Evolutionary conservation across 35 echinoderm and acorn worm species (phyloP).

Genomic region (Apostichopus californicus): DNA sequence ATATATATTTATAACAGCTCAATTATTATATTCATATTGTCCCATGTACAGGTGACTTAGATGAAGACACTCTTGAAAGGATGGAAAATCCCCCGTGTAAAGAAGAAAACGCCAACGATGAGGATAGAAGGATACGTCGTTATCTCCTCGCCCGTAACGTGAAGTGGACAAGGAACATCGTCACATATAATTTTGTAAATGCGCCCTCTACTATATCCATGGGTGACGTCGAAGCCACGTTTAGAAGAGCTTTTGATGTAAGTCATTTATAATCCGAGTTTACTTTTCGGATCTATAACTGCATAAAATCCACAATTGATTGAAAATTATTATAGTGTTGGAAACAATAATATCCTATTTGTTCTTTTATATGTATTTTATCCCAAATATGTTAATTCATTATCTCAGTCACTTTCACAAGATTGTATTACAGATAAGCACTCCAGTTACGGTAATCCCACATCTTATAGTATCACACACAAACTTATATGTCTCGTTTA

Average conservation of each 20-base stretch:
- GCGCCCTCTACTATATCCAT: background rate
- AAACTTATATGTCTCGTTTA: too few species aligned
- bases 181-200: constrained; percentile 19
- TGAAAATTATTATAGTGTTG: too few species aligned
- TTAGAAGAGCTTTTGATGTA: constrained; percentile 41
- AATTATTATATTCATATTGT: background rate
- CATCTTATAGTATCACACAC: too few species aligned
- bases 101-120: background rate
- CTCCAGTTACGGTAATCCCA: too few species aligned
- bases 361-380: too few species aligned
- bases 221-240: background rate
- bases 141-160: background rate
- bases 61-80: background rate
- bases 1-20: background rate
- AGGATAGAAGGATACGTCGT: background rate
- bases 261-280: background rate
- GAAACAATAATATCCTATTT: too few species aligned
- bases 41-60: background rate
- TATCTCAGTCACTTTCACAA: too few species aligned
- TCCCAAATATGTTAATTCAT: too few species aligned
- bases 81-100: constrained; percentile 17
- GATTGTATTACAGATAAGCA: too few species aligned
- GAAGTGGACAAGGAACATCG: background rate
- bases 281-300: too few species aligned
- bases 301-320: too few species aligned